These are phyloP conservation scores for Stenolophus ochropezus DNA, from an alignment of 2,888 invertebrate genomes.

Conservation along the genomic window DNA sequence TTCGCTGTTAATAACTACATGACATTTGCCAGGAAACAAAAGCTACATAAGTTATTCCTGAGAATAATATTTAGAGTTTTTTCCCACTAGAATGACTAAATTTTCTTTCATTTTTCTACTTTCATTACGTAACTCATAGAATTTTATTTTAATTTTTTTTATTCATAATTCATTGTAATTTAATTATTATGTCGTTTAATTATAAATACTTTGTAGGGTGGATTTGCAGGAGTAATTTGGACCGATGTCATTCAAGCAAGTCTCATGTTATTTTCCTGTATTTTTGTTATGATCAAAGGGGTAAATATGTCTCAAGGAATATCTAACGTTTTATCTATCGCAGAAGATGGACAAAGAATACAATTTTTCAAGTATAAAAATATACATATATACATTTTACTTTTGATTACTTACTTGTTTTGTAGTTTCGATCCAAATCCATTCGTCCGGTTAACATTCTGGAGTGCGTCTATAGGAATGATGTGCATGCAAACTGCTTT, in stretches of 20 bases:
- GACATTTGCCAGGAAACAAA: too few relatives aligned
- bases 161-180: too few relatives aligned
- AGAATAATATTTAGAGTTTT: too few relatives aligned
- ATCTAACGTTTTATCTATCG: background rate
- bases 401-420: background rate
- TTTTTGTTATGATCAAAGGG: slow-evolving; percentile 5
- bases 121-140: too few relatives aligned
- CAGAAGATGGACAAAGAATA: slow-evolving; percentile 21
- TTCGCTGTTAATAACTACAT: too few relatives aligned
- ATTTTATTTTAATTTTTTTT: too few relatives aligned
- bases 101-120: too few relatives aligned
- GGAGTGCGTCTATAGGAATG: slow-evolving; percentile 29
- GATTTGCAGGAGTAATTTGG: slow-evolving; percentile 46
- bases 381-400: background rate
- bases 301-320: slow-evolving; percentile 21
- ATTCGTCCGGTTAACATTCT: slow-evolving; percentile 24
- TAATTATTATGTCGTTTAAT: too few relatives aligned
- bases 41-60: too few relatives aligned
- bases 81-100: too few relatives aligned
- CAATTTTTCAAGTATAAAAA: slow-evolving; percentile 44
- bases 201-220: slow-evolving; percentile 37
- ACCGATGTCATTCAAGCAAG: slow-evolving; percentile 35
- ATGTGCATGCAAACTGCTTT: background rate
- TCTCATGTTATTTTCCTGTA: slow-evolving; percentile 38
- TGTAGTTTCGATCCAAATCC: slow-evolving; percentile 48